Conservation (phyloP, 2,797 vertebrate species). For the Carcharodon carcharias region DNA sequence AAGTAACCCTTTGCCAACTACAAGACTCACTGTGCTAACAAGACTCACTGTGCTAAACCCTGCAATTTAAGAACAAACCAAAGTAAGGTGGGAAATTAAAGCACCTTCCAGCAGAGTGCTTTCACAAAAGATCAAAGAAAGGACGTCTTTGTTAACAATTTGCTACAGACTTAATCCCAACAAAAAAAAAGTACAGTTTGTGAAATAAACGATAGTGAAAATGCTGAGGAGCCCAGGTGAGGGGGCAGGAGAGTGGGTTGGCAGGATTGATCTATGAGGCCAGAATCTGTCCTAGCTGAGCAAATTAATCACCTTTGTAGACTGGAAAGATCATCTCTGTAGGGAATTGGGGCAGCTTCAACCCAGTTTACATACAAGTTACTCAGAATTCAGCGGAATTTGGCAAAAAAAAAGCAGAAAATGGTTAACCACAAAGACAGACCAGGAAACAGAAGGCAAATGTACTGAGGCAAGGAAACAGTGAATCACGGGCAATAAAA, state of each 20-base stretch:
- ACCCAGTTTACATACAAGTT: background rate
- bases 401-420: background rate
- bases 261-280: background rate
- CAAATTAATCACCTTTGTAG: background rate
- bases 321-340: background rate
- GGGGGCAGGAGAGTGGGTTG: background rate
- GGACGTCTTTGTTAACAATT: background rate
- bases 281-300: background rate
- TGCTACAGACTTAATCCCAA: background rate
- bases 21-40: background rate
- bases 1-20: background rate
- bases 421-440: background rate
- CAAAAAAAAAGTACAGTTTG: background rate
- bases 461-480: background rate
- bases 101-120: background rate
- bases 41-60: background rate
- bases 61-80: background rate
- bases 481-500: background rate
- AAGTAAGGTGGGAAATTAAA: background rate
- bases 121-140: background rate
- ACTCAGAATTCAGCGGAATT: background rate
- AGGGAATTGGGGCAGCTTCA: background rate
- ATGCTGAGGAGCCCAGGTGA: background rate
- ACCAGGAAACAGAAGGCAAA: background rate
- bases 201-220: background rate